Conservation (phyloP, 2,113 vertebrate species). For the Phoenicopterus ruber region DNA sequence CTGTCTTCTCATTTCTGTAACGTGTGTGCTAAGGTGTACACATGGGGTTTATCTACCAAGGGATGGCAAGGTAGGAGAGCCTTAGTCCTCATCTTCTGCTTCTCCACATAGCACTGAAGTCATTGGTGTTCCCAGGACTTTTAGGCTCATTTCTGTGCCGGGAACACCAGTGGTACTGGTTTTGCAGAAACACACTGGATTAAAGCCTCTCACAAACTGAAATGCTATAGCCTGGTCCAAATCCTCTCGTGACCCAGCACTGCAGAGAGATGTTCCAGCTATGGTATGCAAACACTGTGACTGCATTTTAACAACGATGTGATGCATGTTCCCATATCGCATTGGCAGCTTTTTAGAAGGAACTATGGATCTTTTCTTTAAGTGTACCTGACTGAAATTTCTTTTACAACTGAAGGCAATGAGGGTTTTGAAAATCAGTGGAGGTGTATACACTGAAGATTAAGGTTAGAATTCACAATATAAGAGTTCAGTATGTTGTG, state of each 20-base stretch:
- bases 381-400: not conserved
- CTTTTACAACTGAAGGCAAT: not conserved
- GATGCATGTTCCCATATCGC: not conserved
- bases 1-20: not conserved
- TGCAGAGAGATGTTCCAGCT: not conserved
- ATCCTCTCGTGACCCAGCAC: not conserved
- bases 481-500: not conserved
- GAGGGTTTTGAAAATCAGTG: not conserved
- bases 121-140: not conserved
- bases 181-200: not conserved
- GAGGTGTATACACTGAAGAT: not conserved
- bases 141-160: not conserved
- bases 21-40: not conserved
- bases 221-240: not conserved
- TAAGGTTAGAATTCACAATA: not conserved
- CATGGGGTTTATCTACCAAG: not conserved
- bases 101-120: not conserved
- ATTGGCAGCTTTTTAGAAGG: not conserved
- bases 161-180: not conserved
- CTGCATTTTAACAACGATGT: not conserved
- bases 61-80: not conserved
- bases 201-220: not conserved
- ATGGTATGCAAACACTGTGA: not conserved
- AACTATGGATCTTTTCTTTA: not conserved
- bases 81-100: not conserved